Evolutionary conservation across 2,113 vertebrate species (phyloP).

Genomic region (Hemibagrus wyckioides): DNA sequence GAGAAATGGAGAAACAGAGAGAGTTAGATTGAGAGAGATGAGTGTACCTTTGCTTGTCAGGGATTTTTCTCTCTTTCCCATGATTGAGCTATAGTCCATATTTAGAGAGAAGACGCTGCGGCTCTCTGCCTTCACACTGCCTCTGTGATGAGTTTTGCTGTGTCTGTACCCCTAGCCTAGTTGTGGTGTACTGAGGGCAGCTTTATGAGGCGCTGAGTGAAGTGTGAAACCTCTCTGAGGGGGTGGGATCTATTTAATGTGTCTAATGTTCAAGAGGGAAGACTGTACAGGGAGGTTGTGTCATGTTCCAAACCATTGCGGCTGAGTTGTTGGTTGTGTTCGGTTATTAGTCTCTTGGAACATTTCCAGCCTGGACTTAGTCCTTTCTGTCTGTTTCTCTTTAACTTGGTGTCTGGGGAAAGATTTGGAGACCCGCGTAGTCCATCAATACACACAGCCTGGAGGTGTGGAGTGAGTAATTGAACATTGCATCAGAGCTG

Average conservation of each 20-base stretch:
- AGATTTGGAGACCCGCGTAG: not conserved
- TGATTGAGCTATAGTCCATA: conserved; percentile 79
- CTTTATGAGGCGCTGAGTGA: conserved; percentile 6
- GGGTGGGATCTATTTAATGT: conserved; percentile 16
- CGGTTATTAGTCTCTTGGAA: conserved; percentile 25
- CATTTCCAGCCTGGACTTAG: conserved; percentile 26
- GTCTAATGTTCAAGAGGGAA: conserved; percentile 24
- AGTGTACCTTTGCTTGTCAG: conserved; percentile 75
- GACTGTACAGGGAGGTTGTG: not conserved
- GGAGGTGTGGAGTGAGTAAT: conserved; percentile 28
- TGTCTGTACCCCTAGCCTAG: not conserved
- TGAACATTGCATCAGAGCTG: conserved; percentile 5
- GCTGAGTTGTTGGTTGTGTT: conserved; percentile 30
- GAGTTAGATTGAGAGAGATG: conserved; percentile 80
- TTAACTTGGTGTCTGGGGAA: conserved; percentile 18
- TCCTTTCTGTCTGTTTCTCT: conserved; percentile 49
- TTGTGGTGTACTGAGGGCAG: not conserved
- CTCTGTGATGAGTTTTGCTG: conserved; percentile 13
- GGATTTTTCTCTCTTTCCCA: conserved; percentile 75
- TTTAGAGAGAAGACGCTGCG: conserved; percentile 58
- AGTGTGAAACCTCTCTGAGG: conserved; percentile 16
- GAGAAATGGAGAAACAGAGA: conserved; percentile 39
- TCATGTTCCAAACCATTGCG: conserved; percentile 1
- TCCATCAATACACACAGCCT: conserved; percentile 46
- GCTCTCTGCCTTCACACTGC: conserved; percentile 19